Base-by-base conservation (phyloP, 2,888 invertebrate genomes). In the Thelaira solivaga region DNA sequence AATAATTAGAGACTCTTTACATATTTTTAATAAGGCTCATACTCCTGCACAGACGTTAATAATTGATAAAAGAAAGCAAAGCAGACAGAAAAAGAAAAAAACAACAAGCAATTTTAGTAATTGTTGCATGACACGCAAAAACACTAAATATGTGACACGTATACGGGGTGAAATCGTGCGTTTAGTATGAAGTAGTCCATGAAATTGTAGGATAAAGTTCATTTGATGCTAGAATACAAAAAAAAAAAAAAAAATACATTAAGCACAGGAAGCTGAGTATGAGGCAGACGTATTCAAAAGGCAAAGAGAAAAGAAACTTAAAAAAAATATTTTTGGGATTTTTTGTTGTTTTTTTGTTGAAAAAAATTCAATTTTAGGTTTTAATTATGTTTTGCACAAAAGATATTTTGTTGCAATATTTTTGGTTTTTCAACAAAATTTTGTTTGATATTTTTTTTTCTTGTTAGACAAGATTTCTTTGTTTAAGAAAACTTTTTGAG, bases 91-190 rank as follows among this genome's bases (percentile, higher is more conserved):
- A 2, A 45, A 20, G 20, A 53, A 16, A 29, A 53, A 6, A 18
- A 24, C 22, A 31, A 13, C 22, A 49, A 20, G 39, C 62, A 45
- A 69, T 29, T 69, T 65, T 13, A 39, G 29, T 47, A 62, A 55
- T 36, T 62, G 61, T 45, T 13, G 36, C 41, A 65, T 59, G 53
- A 72, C 71, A 76, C 61, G 61, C 71, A 67, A 61, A 49, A 64
- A 34, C 51, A 59, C 61, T 65, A 47, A 59, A 61, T 61, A 47
- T 39, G 71, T 64, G 64, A 65, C 76, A 76, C 71, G 71, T 61
- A 53, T 61, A 34, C 31, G 24, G 41, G 61, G 65, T 67, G 72
- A 61, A 76, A 62, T 76, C 76, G 76, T 72, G 76, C 67, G 67
- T 76, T 20, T 39, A 13, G 39, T 10, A 45, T 6, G 45, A 36